Evolutionary conservation across 2,888 invertebrate species (phyloP), one percentile per base, ranked within the genome.

Genomic region (Proisotoma minuta): DNA sequence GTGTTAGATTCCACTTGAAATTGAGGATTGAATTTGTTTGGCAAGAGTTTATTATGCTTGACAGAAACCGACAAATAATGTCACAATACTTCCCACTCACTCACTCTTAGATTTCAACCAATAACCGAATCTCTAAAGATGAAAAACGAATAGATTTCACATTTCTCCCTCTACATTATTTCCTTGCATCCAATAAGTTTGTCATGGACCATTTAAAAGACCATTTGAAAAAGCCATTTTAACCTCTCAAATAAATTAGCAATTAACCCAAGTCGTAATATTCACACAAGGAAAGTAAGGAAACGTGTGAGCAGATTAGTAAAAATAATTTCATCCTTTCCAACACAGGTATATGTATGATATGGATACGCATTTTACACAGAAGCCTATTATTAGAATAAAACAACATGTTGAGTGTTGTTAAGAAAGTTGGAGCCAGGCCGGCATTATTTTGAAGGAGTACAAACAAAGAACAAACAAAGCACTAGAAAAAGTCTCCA

Each of bases 381-480:
- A 43, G 43, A 43, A 43, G 43, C 43, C 15, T n/a, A n/a, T 43
- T 43, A 43, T 43, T 43, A 43, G 10, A 43, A 43, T 43, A 43
- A 43, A 43, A 20, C 43, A 43, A 12, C 18, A n/a, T 18, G 43
- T 43, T 43, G 20, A 43, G 43, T 43, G 43, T 43, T 43, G 10
- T 43, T 5, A 20, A 43, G 43, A 43, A 43, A 43, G 18, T n/a
- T 43, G 43, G 43, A 43, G 43, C 43, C 43, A 43, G 43, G 20
- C 18, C 43, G 43, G 43, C 43, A n/a, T 43, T 43, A 43, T 15
- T 43, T 43, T 18, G 5, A 15, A 43, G 20, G 20, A 43, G 43
- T 43, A 43, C 43, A 43, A 43, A 43, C 43, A 43, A 43, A 43
- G 43, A n/a, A n/a, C 43, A 43, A 43, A 43, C 43, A 43, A 43